Base-by-base conservation (phyloP, 2,113 vertebrate species). In the Suncus etruscus region DNA sequence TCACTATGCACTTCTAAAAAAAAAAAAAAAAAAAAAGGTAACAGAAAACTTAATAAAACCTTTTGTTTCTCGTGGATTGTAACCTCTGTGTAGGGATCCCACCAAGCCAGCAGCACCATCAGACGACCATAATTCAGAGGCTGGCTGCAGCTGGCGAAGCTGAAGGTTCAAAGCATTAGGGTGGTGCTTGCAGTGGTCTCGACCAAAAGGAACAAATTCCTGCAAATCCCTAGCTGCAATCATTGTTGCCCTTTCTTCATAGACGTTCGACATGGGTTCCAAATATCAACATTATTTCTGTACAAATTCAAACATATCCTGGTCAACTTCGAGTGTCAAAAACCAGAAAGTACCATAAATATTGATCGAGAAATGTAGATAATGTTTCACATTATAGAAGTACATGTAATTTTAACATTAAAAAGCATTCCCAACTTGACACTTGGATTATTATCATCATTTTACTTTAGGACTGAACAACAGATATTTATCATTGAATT, bases 261-360 rank as follows among this genome's bases (percentile, higher is more conserved):
- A 99, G 98, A 99, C 98, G 98, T 99, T 98, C 99, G 99, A 99
- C 99, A 99, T 99, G 99, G 98, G 98, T 99, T 98, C 98, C 98
- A 98, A 98, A 98, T 99, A 99, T 99, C 99, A 99, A 98, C 99
- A 99, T 99, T 99, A 99, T 99, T 99, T 99, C 99, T 98, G 95
- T 9, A 89, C 75, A 65, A 90, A 95, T 94, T 93, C 83, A 95
- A 96, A 95, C 73, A 95, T 78, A 95, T 50, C 69, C 48, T 82
- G 9, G 16, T 92, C 45, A 93, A 73, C 31, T 68, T 65, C 48
- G 39, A 66, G 15, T 29, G 10, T 50, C 72, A 90, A 91, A 87
- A 85, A 78, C 9, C 75, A 77, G 22, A 72, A 51, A 89, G 86
- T 27, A 83, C 8, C 65, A 81, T 65, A 78, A 68, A 82, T 11